Evolutionary conservation across 2,113 vertebrate species (phyloP).

Genomic region (Rhabdornis inornatus): DNA sequence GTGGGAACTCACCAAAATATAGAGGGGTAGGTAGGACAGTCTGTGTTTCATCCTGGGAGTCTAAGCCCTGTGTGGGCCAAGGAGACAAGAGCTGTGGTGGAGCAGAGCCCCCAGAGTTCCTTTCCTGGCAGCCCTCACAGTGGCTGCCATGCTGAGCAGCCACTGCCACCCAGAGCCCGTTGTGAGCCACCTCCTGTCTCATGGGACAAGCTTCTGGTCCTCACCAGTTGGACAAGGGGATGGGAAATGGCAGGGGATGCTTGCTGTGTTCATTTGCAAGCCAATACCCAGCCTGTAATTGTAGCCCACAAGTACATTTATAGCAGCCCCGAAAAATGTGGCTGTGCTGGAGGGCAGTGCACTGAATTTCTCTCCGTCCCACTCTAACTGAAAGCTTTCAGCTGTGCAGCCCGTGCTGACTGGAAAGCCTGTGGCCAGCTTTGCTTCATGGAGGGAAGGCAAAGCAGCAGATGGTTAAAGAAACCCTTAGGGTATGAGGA

Average conservation of each 20-base stretch:
- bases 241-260: not conserved
- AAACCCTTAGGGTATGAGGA: not conserved
- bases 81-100: not conserved
- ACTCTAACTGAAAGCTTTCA: not conserved
- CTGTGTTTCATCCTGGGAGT: not conserved
- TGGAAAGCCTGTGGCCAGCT: not conserved
- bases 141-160: accelerated
- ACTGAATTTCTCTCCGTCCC: not conserved
- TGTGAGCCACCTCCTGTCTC: not conserved
- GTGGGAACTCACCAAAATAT: not conserved
- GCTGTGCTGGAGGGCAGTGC: not conserved
- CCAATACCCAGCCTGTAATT: not conserved
- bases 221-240: not conserved
- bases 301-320: not conserved
- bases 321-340: not conserved
- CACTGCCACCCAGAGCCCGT: not conserved
- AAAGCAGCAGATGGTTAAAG: not conserved
- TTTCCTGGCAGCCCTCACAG: not conserved
- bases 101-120: not conserved
- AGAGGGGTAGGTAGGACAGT: not conserved
- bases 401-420: not conserved
- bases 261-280: not conserved
- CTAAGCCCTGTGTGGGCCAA: not conserved
- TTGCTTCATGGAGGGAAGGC: not conserved
- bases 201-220: not conserved